These are phyloP conservation scores for Platanista minor DNA, from an alignment of 2,113 vertebrate genomes.

Conservation along the genomic window DNA sequence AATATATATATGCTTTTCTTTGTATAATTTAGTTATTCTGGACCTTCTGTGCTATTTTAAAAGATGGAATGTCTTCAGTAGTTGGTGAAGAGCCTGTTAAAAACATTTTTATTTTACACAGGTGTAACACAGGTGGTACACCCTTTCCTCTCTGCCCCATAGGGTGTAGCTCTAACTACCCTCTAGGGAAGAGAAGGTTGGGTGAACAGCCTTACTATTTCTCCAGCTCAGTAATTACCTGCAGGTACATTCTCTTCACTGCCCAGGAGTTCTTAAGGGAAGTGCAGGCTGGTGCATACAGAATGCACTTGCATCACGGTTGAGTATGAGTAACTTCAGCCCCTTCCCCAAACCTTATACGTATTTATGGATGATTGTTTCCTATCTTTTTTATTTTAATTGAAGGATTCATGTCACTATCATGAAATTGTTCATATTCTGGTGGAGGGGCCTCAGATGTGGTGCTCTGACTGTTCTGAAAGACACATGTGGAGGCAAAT, in stretches of 20 bases:
- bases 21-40: background rate
- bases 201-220: slow-evolving; percentile 73
- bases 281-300: background rate
- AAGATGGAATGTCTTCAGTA: background rate
- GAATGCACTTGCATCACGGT: background rate
- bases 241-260: slow-evolving; percentile 9
- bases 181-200: slow-evolving; percentile 78
- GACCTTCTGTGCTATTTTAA: background rate
- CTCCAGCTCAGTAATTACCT: slow-evolving; percentile 61
- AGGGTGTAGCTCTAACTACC: slow-evolving; percentile 76
- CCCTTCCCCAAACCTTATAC: background rate
- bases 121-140: slow-evolving; percentile 71
- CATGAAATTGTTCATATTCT: background rate
- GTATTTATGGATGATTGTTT: background rate
- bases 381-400: background rate
- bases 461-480: background rate
- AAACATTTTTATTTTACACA: slow-evolving; percentile 64
- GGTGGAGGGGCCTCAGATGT: background rate
- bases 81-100: background rate
- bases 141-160: slow-evolving; percentile 79
- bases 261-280: background rate
- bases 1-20: background rate
- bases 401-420: background rate
- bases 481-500: rapidly evolving
- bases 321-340: background rate